Evolutionary conservation across 1,140 invertebrate species (phyloP), one percentile per base, ranked within the genome.

Genomic region (Philotrypesis tridentata): DNA sequence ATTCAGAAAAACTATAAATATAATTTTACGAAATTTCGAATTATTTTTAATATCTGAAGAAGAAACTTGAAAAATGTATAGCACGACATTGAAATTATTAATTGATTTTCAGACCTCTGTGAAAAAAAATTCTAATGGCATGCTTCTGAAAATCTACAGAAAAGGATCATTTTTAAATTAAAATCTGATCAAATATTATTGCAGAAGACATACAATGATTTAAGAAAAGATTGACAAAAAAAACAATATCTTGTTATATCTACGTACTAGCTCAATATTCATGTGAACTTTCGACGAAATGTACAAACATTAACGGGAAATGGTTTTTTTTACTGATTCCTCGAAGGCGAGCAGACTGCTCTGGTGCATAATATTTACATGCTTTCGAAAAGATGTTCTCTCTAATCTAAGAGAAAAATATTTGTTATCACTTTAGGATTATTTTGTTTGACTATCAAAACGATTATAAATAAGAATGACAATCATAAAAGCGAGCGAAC

Each of bases 301-400:
- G 48, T 55, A 17, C 48, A n/a, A 55, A n/a, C 48, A 55, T n/a
- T 17, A 17, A 55, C 21, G 17, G 21, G 21, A 55, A 55, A 55
- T 55, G 17, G 48, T 40, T 11, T 31, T 60, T 55, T 74, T 74
- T 27, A 55, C 21, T 21, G 60, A 74, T 74, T 60, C 48, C 48
- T 74, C 31, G 40, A 60, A 25, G 27, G 5, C 12, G 29, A 5
- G 48, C 48, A 55, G 6, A n/a, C n/a, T n/a, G n/a, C n/a, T 17
- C 48, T 55, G 48, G 21, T 55, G 14, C 17, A 55, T 55, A 55
- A n/a, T 17, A 9, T 79, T 79, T 79, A 79, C 77, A 61, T 72
- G 77, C 77, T 79, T 72, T 80, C 55, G 78, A 80, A 80, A 80
- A 80, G 12, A 80, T 73, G 78, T 80, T 80, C 78, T 80, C 68